These are phyloP conservation scores for Corbicula japonica DNA, from an alignment of 2,888 invertebrate species.

Conservation along the genomic window DNA sequence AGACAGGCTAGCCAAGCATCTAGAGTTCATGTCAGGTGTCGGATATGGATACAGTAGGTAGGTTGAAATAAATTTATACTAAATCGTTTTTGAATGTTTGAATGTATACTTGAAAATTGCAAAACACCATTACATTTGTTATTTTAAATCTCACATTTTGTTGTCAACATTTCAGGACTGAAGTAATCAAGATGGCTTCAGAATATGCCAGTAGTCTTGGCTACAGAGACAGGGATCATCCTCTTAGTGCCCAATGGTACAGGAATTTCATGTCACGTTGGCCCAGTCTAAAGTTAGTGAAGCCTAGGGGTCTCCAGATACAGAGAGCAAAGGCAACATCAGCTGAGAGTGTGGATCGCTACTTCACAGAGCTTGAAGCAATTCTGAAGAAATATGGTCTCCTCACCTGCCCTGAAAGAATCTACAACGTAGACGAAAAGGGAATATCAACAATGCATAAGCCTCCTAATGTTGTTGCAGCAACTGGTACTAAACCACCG, in stretches of 20 bases:
- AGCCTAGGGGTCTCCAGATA: constrained; percentile 6
- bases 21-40: constrained; percentile 10
- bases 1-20: constrained; percentile 19
- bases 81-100: too few relatives aligned
- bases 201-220: background rate
- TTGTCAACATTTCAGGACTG: background rate
- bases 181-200: constrained; percentile 4
- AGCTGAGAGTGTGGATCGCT: constrained; percentile 29
- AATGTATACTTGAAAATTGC: too few relatives aligned
- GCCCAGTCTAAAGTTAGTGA: background rate
- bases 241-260: constrained; percentile 21
- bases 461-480: constrained; percentile 25
- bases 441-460: constrained; percentile 35
- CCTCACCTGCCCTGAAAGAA: constrained; percentile 23
- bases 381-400: constrained; percentile 37
- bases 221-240: constrained; percentile 23
- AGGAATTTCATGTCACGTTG: constrained; percentile 3
- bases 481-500: constrained; percentile 27
- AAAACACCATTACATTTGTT: too few relatives aligned
- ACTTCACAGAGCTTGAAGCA: constrained; percentile 19
- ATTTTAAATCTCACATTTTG: too few relatives aligned
- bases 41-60: too few relatives aligned
- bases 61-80: too few relatives aligned
- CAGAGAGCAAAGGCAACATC: constrained; percentile 6
- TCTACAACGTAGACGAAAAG: constrained; percentile 51